These are phyloP conservation scores for Aethina tumida DNA, from an alignment of 1,140 invertebrate genomes.

Conservation along the genomic window DNA sequence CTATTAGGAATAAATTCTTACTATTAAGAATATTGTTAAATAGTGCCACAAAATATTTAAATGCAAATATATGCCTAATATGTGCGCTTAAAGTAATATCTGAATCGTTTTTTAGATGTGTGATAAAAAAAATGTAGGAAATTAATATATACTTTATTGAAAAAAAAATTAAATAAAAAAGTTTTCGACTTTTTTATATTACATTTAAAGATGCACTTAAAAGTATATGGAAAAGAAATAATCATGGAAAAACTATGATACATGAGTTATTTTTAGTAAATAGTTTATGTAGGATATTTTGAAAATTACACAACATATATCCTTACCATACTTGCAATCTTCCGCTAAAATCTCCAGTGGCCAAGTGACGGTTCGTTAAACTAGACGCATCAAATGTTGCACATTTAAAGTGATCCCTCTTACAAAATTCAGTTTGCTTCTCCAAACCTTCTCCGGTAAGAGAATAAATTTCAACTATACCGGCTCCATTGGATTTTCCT, in stretches of 20 bases:
- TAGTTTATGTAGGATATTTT: too few species aligned
- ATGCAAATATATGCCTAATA: too few species aligned
- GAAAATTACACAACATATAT: background rate
- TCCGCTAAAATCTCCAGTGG: slow-evolving; percentile 88
- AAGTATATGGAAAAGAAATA: background rate
- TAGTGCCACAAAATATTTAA: too few species aligned
- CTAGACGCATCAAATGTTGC: slow-evolving; percentile 84
- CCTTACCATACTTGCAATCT: slow-evolving; percentile 69
- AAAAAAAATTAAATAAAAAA: too few species aligned
- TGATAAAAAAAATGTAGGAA: too few species aligned
- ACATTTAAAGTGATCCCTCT: slow-evolving; percentile 80
- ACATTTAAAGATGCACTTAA: background rate
- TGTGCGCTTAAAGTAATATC: too few species aligned
- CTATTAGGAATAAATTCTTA: too few species aligned
- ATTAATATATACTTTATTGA: too few species aligned
- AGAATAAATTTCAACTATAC: slow-evolving; percentile 81
- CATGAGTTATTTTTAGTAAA: too few species aligned
- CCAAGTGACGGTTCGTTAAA: slow-evolving; percentile 66
- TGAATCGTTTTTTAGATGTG: too few species aligned
- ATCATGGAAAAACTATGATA: background rate
- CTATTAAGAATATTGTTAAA: too few species aligned
- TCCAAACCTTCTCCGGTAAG: slow-evolving; percentile 61
- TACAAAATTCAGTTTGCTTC: slow-evolving; percentile 63
- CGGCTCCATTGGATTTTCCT: slow-evolving; percentile 71
- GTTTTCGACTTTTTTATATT: background rate